Evolutionary conservation across 2,113 vertebrate species (phyloP), one percentile per base, ranked within the genome.

Genomic region (Oreochromis niloticus): DNA sequence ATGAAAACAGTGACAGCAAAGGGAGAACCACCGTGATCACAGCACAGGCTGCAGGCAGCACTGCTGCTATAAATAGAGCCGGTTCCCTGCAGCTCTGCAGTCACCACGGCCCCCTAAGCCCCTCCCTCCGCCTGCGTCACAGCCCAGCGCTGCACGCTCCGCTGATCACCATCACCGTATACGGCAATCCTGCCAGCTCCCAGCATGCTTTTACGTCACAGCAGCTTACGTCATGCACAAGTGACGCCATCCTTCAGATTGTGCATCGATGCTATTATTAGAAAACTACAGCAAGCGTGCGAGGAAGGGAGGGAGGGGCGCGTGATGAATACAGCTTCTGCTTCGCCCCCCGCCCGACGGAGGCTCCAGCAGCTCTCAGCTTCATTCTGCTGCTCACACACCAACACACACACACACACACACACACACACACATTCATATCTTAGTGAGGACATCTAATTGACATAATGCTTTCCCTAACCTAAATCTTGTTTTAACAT

Each of bases 231-330:
- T 94, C 93, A 93, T 5, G 43, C 81, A 24, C 36, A 22, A 17
- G 46, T 96, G 95, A 96, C 94, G 91, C 89, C 95, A 95, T 88
- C 46, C 54, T 46, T 12, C 12, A n/a, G 87, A 82, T 96, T 91
- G 93, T 91, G 85, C 92, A 85, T 87, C 81, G 50, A 6, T 16
- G 55, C 81, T 87, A 66, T 73, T 84, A 88, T 87, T 90, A 79
- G 75, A 68, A 85, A 87, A 83, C 85, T 80, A 82, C 73, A 78
- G 78, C 4, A 41, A 41, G 34, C 57, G 27, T 46, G 39, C 27
- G 66, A 89, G 83, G 46, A 86, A 63, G 88, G 19, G 22, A n/a
- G 54, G 43, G 59, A 13, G 7, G 19, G 81, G 90, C 81, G 71
- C 17, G 43, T 19, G 81, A 79, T 83, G 55, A 57, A 57, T 57